A percentile compares a stretch with the other conserved stretches of the same genome.
phyloP scores from a whole-genome alignment of 30 jellyfish, hydroid and myxozoan genomes.

The Turritopsis rubra region DNA sequence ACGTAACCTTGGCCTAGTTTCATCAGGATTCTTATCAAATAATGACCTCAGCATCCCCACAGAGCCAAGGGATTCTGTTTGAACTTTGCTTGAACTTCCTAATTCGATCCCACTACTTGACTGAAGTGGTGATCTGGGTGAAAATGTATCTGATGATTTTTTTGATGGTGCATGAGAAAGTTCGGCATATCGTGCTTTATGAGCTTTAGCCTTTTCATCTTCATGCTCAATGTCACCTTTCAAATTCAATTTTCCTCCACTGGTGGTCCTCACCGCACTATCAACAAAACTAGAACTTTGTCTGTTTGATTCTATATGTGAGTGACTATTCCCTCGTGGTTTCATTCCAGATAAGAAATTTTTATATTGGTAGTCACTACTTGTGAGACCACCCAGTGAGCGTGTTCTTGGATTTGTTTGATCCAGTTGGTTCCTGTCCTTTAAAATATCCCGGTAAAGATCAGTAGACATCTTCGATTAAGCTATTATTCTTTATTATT shows the following conservation, averaged over 20 bases:
- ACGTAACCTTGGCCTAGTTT: neutral
- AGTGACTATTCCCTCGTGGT: neutral
- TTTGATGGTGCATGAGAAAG: conserved; percentile 58
- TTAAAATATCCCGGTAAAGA: conserved; percentile 15
- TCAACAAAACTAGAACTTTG: conserved; percentile 15
- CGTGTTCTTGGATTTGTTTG: conserved; percentile 25
- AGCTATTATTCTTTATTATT: neutral
- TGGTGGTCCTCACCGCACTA: conserved; percentile 16
- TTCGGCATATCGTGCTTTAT: conserved; percentile 42
- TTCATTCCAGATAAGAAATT: conserved; percentile 22
- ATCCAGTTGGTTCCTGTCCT: conserved; percentile 27
- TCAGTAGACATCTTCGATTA: conserved; percentile 23
- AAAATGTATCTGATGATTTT: neutral
- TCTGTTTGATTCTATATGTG: neutral
- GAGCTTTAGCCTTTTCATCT: conserved; percentile 2
- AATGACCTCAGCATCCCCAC: conserved; percentile 18
- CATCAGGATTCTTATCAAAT: conserved; percentile 19
- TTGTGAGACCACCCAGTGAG: conserved; percentile 22
- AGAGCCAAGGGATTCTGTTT: conserved; percentile 18
- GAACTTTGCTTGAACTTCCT: conserved; percentile 2
- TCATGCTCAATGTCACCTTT: neutral
- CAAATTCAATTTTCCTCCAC: neutral
- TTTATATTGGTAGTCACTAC: conserved; percentile 28
- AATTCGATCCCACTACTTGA: conserved; percentile 10
- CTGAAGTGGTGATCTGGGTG: neutral